Percentiles rank a stretch among this genome's conserved stretches.
Conservation (phyloP, 1,140 invertebrate genomes). For the Aporrectodea caliginosa region DNA sequence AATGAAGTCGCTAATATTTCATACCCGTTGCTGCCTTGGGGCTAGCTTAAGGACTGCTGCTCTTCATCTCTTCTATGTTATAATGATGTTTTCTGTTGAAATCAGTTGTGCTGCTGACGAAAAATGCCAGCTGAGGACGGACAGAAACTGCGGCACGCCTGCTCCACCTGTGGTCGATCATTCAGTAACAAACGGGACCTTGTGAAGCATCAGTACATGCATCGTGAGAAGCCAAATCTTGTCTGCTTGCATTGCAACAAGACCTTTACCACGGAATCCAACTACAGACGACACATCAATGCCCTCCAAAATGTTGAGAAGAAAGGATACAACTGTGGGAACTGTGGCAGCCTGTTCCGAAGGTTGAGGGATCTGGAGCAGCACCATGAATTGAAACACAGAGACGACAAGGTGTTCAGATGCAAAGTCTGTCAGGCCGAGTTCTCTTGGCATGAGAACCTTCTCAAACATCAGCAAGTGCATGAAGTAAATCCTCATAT, state of each 20-base stretch:
- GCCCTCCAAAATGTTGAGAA: constrained; percentile 18
- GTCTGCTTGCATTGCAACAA: constrained; percentile 16
- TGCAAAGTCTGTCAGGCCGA: constrained; percentile 16
- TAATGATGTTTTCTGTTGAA: no score
- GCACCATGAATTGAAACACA: constrained; percentile 12
- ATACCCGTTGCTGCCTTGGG: no score
- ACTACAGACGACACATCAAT: constrained; percentile 16
- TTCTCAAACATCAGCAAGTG: constrained; percentile 10
- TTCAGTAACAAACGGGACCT: constrained; percentile 13
- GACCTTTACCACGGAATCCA: constrained; percentile 17
- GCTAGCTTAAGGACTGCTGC: no score
- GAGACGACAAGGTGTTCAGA: constrained; percentile 12
- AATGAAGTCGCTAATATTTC: no score
- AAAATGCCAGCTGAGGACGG: background rate
- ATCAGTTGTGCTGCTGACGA: no score
- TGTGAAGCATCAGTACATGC: constrained; percentile 10
- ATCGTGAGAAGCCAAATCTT: constrained; percentile 4
- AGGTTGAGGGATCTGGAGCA: constrained; percentile 6
- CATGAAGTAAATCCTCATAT: constrained; percentile 5
- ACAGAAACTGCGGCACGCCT: background rate
- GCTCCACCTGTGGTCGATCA: background rate
- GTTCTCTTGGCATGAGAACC: constrained; percentile 17
- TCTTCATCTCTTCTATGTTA: no score
- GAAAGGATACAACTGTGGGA: background rate
- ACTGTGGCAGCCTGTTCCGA: constrained; percentile 4